Percentiles rank a stretch among this genome's conserved stretches.
Conservation (phyloP, 2,113 vertebrate genomes). For the Geothlypis trichas region DNA sequence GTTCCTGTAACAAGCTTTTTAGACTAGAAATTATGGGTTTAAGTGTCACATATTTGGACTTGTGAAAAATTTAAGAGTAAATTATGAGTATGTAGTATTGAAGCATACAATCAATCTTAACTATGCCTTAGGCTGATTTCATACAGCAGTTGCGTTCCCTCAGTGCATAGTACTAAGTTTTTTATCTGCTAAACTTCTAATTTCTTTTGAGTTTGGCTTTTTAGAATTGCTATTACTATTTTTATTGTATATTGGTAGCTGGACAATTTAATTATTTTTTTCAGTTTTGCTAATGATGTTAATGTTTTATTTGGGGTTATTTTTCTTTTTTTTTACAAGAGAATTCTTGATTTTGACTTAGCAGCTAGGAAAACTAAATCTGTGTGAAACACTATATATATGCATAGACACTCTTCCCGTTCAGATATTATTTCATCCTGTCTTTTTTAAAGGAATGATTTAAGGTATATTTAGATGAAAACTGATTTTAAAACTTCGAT, state of each 20-base stretch:
- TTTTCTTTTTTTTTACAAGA: neutral
- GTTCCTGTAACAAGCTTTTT: neutral
- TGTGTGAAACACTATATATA: neutral
- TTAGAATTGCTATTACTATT: neutral
- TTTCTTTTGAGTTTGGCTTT: neutral
- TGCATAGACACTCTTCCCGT: neutral
- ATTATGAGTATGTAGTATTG: neutral
- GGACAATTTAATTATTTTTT: neutral
- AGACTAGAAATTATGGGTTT: neutral
- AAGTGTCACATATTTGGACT: neutral
- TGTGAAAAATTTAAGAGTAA: neutral
- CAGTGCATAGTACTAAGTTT: neutral
- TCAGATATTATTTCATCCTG: neutral
- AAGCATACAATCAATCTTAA: neutral
- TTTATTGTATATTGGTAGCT: neutral
- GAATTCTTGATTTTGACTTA: neutral
- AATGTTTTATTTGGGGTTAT: neutral
- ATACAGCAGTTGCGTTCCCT: neutral
- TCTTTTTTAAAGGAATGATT: conserved; percentile 19
- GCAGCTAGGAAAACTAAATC: neutral
- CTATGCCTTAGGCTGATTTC: neutral
- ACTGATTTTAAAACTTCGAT: conserved; percentile 36
- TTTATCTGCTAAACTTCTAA: neutral
- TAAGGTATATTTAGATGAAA: conserved; percentile 29
- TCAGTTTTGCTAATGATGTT: neutral